phyloP scores from a whole-genome alignment of 2,888 invertebrate genomes.

The Plagodis pulveraria region DNA sequence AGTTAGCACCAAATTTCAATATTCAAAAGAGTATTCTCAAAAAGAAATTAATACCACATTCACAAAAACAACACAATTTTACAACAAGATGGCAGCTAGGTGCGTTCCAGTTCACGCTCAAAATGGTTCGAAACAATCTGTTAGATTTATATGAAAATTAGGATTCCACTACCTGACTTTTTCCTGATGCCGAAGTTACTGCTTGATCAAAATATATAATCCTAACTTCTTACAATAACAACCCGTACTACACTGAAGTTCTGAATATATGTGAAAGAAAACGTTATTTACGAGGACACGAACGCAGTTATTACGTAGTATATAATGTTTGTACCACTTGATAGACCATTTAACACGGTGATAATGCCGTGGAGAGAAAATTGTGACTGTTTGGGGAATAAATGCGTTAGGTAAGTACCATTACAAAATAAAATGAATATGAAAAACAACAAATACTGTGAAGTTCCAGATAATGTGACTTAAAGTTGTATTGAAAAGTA shows the following conservation, averaged over 20 bases:
- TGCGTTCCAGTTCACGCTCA: too few relatives aligned
- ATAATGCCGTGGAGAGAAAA: slow-evolving; percentile 3
- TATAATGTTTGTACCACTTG: slow-evolving; percentile 49
- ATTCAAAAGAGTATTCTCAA: too few relatives aligned
- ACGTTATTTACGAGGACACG: slow-evolving; percentile 37
- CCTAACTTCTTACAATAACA: slow-evolving; percentile 16
- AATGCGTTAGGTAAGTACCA: not conserved
- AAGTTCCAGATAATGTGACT: too few relatives aligned
- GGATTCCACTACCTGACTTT: not conserved
- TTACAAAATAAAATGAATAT: not conserved
- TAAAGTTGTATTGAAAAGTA: too few relatives aligned
- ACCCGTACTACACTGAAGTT: slow-evolving; percentile 19
- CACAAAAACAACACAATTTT: too few relatives aligned
- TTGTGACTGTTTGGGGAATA: slow-evolving; percentile 3
- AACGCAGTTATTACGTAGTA: slow-evolving; percentile 51
- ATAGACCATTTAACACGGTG: slow-evolving; percentile 45
- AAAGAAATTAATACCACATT: too few relatives aligned
- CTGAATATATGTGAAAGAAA: slow-evolving; percentile 32
- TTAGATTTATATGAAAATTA: too few relatives aligned
- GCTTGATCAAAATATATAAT: slow-evolving; percentile 3
- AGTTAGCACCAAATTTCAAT: too few relatives aligned
- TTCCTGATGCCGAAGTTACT: not conserved
- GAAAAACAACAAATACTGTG: not conserved
- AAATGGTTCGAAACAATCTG: too few relatives aligned
- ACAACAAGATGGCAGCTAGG: too few relatives aligned